These are phyloP conservation scores for Drosophila multiciliata DNA, from an alignment of 2,888 invertebrate genomes.

Conservation along the genomic window DNA sequence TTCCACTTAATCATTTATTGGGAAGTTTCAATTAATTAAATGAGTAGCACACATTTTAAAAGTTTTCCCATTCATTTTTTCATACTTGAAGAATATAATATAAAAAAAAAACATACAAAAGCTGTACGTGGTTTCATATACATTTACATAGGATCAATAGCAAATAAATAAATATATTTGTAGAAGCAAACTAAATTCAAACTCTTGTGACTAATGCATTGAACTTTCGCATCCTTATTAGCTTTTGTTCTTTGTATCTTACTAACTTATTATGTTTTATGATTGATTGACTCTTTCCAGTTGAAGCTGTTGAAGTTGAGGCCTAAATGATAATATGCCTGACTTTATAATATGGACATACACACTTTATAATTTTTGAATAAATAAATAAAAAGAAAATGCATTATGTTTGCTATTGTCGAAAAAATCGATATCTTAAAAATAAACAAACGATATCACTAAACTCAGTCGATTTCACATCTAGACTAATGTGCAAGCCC, in stretches of 20 bases:
- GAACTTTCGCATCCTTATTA: slow-evolving; percentile 63
- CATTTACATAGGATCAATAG: slow-evolving; percentile 1
- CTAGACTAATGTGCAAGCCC: slow-evolving; percentile 50
- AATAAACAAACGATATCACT: slow-evolving; percentile 64
- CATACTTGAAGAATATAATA: not conserved
- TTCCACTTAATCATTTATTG: slow-evolving; percentile 28
- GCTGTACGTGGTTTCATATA: not conserved
- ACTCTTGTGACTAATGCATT: slow-evolving; percentile 73
- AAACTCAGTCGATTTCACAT: slow-evolving; percentile 59
- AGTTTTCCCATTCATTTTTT: not conserved
- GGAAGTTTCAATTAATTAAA: not conserved
- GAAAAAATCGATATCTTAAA: slow-evolving; percentile 55
- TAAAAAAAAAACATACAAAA: not conserved
- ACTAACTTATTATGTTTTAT: slow-evolving; percentile 83
- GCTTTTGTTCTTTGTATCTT: slow-evolving; percentile 74
- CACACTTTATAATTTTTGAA: slow-evolving; percentile 66
- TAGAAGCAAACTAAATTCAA: slow-evolving; percentile 30
- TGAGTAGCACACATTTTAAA: not conserved
- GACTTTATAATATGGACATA: slow-evolving; percentile 80
- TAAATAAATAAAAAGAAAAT: slow-evolving; percentile 69
- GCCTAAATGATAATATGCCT: slow-evolving; percentile 83
- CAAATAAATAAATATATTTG: slow-evolving; percentile 1
- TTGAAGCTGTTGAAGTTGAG: slow-evolving; percentile 84
- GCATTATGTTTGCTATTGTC: slow-evolving; percentile 65
- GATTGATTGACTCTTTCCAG: slow-evolving; percentile 85